Base-by-base conservation (phyloP, 2,888 invertebrate species). In the Campoletis raptor region DNA sequence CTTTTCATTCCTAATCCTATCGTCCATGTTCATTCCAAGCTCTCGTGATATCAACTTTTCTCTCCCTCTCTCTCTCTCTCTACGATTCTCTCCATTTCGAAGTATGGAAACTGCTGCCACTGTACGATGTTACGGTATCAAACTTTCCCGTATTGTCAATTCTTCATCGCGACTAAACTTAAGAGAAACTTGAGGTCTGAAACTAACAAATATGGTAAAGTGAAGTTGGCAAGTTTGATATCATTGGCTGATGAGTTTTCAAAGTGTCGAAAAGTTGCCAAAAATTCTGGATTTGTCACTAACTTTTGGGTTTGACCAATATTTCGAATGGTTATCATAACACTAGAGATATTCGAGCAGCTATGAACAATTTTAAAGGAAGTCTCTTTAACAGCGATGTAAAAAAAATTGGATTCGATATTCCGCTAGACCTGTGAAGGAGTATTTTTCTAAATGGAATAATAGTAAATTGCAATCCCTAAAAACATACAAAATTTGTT, bases 141-240 rank as follows among this genome's bases (percentile, higher is more conserved):
- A 85, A 81, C 81, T 82, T 82, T 72, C 54, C 21, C 66, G 74
- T 77, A 74, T 45, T 67, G 77, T 83, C 79, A 79, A 83, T 67
- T 72, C 76, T 83, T 86, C 72, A 72, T 57, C 67, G 48, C 57
- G 70, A 15, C n/a, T 21, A 67, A 72, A 81, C 70, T 76, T 36
- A 67, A 66, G 72, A 70, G 73, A 57, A 79, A 82, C 69, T 80
- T 42, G 76, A 74, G 37, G 67, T 45, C 48, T 67, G 21, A 52
- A 61, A 48, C 74, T 54, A 40, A 61, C 57, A 48, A 73, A 79
- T 85, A 69, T 37, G 42, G 48, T 10, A 18, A 36, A 52, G 24
- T 74, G 42, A 61, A 85, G 70, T 74, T 67, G 21, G 48, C 30
- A 80, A 85, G 69, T 79, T 76, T 54, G 52, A 74, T 37, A 76